These are phyloP conservation scores for Hartigia nigra DNA, from an alignment of 2,888 invertebrate species.

Conservation along the genomic window DNA sequence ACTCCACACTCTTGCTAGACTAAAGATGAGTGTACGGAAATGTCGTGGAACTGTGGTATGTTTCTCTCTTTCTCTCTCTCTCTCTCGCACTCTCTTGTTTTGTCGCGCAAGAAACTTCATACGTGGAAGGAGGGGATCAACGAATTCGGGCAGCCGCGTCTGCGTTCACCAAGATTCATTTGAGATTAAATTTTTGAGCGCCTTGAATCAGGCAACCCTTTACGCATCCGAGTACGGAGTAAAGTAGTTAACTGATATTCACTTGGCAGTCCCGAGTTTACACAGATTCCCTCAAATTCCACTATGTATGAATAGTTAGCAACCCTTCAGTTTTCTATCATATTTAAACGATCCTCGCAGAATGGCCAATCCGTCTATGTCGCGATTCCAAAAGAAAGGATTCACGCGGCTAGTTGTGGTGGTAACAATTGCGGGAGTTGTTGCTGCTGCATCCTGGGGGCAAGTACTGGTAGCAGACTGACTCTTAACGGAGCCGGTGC, in stretches of 20 bases:
- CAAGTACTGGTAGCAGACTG: slow-evolving; percentile 57
- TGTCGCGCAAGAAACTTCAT: not conserved
- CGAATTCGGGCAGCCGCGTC: not conserved
- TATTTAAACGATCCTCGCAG: not conserved
- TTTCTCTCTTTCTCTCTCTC: not conserved
- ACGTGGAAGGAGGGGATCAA: not conserved
- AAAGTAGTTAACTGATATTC: not conserved
- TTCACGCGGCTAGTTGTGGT: slow-evolving; percentile 53
- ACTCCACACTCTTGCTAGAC: not conserved
- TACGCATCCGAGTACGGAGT: not conserved
- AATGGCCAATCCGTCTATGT: not conserved
- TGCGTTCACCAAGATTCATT: not conserved
- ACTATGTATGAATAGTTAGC: not conserved
- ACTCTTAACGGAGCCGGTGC: slow-evolving; percentile 52
- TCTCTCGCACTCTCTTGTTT: not conserved
- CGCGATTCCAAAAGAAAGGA: slow-evolving; percentile 1
- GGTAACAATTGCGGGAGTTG: slow-evolving; percentile 39
- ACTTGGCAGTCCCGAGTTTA: not conserved
- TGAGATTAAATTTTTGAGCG: not conserved
- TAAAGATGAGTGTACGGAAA: not conserved
- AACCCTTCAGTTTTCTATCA: not conserved
- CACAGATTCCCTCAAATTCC: not conserved
- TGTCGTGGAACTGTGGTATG: not conserved
- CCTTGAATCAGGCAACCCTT: not conserved
- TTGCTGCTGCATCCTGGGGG: slow-evolving; percentile 42